Percentiles rank a stretch among this genome's conserved stretches.
These are phyloP conservation scores for Planococcus citri DNA, from an alignment of 1,140 invertebrate genomes.

Conservation along the genomic window DNA sequence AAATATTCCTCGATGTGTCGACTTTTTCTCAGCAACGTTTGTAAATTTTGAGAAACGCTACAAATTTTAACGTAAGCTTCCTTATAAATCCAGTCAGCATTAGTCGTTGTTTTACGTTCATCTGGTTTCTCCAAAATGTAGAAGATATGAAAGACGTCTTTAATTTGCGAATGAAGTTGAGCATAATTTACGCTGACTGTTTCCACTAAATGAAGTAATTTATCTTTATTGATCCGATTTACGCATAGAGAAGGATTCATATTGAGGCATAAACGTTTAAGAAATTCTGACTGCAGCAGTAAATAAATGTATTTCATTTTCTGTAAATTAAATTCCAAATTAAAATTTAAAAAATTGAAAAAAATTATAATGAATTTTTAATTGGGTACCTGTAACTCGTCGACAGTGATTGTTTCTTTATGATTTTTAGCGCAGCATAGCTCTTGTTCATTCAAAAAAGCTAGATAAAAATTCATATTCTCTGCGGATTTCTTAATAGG, in stretches of 20 bases:
- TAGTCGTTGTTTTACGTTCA: neutral
- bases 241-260: neutral
- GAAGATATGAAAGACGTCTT: neutral
- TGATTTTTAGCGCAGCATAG: neutral
- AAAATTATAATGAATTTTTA: neutral
- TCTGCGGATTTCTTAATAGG: neutral
- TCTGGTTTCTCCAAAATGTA: neutral
- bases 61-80: conserved; percentile 8
- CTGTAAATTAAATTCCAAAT: neutral
- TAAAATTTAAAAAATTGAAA: neutral
- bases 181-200: neutral
- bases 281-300: neutral
- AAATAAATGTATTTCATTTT: neutral
- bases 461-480: neutral
- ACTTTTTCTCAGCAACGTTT: neutral
- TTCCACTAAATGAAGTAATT: neutral
- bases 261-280: neutral
- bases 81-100: neutral
- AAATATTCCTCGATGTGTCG: neutral
- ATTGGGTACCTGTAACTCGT: neutral
- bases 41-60: neutral
- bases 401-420: neutral
- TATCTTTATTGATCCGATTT: neutral
- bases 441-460: neutral
- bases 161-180: neutral